Percentiles rank a stretch among this genome's conserved stretches.
These are phyloP conservation scores for Aspidapion aeneum DNA, from an alignment of 2,888 invertebrate species.

Conservation along the genomic window DNA sequence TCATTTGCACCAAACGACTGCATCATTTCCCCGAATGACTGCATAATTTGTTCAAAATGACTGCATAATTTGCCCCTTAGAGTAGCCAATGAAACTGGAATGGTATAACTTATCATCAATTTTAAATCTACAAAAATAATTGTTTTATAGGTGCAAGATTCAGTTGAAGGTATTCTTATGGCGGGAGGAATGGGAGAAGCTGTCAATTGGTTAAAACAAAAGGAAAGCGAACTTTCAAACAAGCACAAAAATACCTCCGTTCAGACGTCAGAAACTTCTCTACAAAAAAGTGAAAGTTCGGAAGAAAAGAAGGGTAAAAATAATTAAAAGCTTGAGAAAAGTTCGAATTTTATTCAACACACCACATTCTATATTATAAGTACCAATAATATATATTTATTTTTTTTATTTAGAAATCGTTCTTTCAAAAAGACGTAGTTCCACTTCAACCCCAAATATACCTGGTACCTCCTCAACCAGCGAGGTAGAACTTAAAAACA, in stretches of 20 bases:
- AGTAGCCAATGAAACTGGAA: not conserved
- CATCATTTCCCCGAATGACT: too few relatives aligned
- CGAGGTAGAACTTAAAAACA: slow-evolving; percentile 36
- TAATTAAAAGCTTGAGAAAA: too few relatives aligned
- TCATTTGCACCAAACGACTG: too few relatives aligned
- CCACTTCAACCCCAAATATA: not conserved
- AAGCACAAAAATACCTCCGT: slow-evolving; percentile 34
- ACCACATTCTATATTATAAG: too few relatives aligned
- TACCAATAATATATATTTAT: too few relatives aligned
- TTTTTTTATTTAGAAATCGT: not conserved
- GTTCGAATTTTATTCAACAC: too few relatives aligned
- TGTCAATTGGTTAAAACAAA: slow-evolving; percentile 51
- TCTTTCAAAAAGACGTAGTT: not conserved
- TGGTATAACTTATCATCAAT: slow-evolving; percentile 2
- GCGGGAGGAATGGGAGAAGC: slow-evolving; percentile 49
- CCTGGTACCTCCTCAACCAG: slow-evolving; percentile 12
- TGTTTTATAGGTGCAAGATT: slow-evolving; percentile 44
- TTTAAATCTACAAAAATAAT: slow-evolving; percentile 5
- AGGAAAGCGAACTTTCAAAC: slow-evolving; percentile 46
- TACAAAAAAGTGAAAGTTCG: slow-evolving; percentile 12
- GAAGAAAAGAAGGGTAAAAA: slow-evolving; percentile 5
- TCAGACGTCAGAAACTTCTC: slow-evolving; percentile 35
- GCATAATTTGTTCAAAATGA: too few relatives aligned
- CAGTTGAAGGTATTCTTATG: slow-evolving; percentile 48
- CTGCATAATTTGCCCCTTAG: too few relatives aligned